Percentiles rank a stretch among this genome's conserved stretches.
These are phyloP conservation scores for Ostrea edulis DNA, from an alignment of 1,140 invertebrate genomes.

Conservation along the genomic window DNA sequence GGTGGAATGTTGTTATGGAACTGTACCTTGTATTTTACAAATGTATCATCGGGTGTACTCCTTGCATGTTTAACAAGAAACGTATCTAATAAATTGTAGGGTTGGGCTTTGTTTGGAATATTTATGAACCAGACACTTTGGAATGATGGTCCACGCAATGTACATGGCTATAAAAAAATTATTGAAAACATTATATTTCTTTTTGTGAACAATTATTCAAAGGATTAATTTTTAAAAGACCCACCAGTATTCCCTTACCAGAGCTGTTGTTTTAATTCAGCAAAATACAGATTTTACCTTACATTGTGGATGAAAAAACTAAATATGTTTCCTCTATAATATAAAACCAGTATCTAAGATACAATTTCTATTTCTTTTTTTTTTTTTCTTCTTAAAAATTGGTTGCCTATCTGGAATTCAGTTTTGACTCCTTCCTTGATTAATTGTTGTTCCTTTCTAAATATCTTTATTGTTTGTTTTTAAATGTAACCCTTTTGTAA, in stretches of 20 bases:
- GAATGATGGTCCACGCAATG: background rate
- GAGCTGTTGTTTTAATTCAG: too few species aligned
- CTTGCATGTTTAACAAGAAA: slow-evolving; percentile 12
- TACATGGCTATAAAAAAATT: too few species aligned
- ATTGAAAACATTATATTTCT: too few species aligned
- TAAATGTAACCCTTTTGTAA: background rate
- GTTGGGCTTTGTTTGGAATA: background rate
- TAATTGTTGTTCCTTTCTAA: background rate
- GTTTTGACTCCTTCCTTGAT: background rate
- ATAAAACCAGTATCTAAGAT: too few species aligned
- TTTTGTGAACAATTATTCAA: too few species aligned
- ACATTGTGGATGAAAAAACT: too few species aligned
- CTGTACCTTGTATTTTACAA: background rate
- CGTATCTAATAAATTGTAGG: background rate
- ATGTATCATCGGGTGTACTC: background rate
- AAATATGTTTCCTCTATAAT: too few species aligned
- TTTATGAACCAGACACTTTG: background rate
- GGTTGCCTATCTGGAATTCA: background rate
- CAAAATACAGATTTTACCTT: too few species aligned
- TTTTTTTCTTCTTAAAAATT: background rate
- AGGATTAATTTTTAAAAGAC: too few species aligned
- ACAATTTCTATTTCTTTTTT: too few species aligned
- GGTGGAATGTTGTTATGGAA: slow-evolving; percentile 28
- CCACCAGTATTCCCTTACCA: too few species aligned
- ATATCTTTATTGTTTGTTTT: background rate